Evolutionary conservation across 2,113 vertebrate genomes (phyloP).

Genomic region (Pipa parva): DNA sequence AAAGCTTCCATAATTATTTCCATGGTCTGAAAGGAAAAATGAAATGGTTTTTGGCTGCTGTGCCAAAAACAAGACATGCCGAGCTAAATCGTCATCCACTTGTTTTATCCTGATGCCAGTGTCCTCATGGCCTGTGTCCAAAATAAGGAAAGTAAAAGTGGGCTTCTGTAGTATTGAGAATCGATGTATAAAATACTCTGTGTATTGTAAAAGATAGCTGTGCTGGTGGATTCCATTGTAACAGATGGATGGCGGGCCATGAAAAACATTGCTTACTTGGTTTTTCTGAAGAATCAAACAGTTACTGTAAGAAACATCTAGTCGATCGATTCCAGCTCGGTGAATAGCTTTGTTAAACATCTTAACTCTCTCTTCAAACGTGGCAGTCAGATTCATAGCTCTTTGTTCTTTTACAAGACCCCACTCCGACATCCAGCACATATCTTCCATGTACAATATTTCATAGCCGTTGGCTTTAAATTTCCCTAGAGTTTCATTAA

Average conservation of each 20-base stretch:
- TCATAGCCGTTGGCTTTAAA: constrained; percentile 41
- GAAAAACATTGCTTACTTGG: constrained; percentile 37
- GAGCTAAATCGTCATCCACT: constrained; percentile 32
- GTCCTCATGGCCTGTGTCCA: constrained; percentile 43
- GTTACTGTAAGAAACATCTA: constrained; percentile 44
- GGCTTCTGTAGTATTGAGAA: constrained; percentile 34
- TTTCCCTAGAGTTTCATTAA: constrained; percentile 30
- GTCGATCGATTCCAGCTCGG: constrained; percentile 30
- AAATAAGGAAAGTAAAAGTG: constrained; percentile 36
- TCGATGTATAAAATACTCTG: constrained; percentile 32
- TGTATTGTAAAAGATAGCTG: constrained; percentile 38
- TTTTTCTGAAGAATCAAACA: constrained; percentile 41
- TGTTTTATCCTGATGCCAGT: constrained; percentile 42
- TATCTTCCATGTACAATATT: constrained; percentile 42
- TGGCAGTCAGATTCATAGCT: constrained; percentile 24
- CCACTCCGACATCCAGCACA: constrained; percentile 45
- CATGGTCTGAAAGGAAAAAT: constrained; percentile 44
- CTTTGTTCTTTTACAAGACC: constrained; percentile 43
- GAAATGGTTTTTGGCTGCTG: constrained; percentile 37
- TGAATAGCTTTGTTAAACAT: constrained; percentile 30
- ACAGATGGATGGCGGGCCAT: constrained; percentile 40
- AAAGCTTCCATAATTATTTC: constrained; percentile 41
- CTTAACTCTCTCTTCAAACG: constrained; percentile 21
- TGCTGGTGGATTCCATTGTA: constrained; percentile 46
- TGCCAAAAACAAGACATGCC: constrained; percentile 37